Conservation (phyloP, 2,797 vertebrate genomes). For the Sphenopsis melanotis region DNA sequence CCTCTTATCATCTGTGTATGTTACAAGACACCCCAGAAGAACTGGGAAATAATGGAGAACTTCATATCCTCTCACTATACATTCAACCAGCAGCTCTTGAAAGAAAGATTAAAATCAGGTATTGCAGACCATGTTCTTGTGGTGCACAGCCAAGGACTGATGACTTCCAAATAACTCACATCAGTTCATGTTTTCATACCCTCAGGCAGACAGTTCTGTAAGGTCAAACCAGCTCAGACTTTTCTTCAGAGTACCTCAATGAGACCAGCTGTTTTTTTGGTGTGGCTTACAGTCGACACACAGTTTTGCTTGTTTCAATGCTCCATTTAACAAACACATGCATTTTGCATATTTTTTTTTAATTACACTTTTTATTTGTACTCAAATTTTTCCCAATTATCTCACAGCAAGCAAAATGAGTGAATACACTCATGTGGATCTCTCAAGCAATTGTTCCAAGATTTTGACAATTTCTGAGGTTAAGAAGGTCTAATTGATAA, state of each 20-base stretch:
- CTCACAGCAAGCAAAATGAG: neutral
- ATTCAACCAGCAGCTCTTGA: neutral
- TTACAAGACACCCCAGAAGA: neutral
- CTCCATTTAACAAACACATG: neutral
- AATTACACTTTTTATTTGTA: neutral
- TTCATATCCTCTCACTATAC: neutral
- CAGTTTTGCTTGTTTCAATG: neutral
- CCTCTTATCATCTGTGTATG: neutral
- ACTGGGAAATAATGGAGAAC: neutral
- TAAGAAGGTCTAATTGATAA: neutral
- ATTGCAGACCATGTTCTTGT: neutral
- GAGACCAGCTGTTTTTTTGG: neutral
- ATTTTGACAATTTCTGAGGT: neutral
- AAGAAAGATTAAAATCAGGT: neutral
- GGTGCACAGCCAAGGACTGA: accelerated
- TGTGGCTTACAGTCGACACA: neutral
- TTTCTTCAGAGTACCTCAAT: neutral
- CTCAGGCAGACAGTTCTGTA: neutral
- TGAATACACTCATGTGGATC: neutral
- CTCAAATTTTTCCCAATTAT: neutral
- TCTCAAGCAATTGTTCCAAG: neutral
- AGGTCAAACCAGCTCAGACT: neutral
- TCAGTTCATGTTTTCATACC: neutral
- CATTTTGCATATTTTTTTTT: neutral
- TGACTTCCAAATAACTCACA: neutral